phyloP scores from a whole-genome alignment of 2,888 invertebrate species.

The Pycnomerus fuliginosus region DNA sequence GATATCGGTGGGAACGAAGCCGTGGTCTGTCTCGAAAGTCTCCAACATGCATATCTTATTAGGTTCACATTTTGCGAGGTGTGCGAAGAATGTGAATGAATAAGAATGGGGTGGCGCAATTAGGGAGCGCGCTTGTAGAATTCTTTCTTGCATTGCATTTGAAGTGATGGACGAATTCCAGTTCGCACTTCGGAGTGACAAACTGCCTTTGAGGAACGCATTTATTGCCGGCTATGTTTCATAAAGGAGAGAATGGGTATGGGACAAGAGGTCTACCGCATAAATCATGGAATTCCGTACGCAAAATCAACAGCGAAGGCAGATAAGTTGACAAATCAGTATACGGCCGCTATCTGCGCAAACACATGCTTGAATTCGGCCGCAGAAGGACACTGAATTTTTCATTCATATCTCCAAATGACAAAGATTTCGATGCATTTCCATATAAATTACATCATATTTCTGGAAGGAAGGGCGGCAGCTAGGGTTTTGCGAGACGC shows the following conservation, averaged over 20 bases:
- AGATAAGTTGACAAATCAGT: conserved; percentile 49
- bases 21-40: conserved; percentile 8
- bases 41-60: conserved; percentile 33
- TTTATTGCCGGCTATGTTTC: conserved; percentile 37
- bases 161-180: conserved; percentile 39
- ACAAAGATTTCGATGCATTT: conserved; percentile 56
- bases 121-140: conserved; percentile 41
- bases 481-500: conserved; percentile 44
- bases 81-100: conserved; percentile 38
- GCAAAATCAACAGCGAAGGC: conserved; percentile 48
- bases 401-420: conserved; percentile 55
- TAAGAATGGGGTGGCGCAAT: conserved; percentile 37
- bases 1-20: conserved; percentile 4
- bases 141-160: conserved; percentile 40
- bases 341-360: conserved; percentile 44
- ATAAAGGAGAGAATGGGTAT: conserved; percentile 24
- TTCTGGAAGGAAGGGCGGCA: conserved; percentile 49
- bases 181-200: conserved; percentile 35
- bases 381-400: conserved; percentile 50
- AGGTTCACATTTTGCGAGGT: conserved; percentile 39
- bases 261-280: conserved; percentile 23
- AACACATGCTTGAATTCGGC: conserved; percentile 44
- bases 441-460: conserved; percentile 59
- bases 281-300: conserved; percentile 34
- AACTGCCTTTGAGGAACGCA: conserved; percentile 37